These are phyloP conservation scores for Porphyrio hochstetteri DNA, from an alignment of 2,113 vertebrate genomes.

Conservation along the genomic window DNA sequence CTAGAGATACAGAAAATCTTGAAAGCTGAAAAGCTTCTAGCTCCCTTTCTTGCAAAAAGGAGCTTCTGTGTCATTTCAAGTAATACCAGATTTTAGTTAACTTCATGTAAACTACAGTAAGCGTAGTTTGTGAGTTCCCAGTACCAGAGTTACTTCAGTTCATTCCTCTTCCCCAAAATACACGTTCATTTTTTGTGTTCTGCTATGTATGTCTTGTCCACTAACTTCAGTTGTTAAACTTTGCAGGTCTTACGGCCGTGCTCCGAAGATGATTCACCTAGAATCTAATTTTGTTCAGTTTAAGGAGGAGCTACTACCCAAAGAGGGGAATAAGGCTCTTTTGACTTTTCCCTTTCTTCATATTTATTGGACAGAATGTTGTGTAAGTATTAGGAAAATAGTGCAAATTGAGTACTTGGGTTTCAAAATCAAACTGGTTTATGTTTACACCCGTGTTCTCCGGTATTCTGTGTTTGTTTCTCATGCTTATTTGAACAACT, in stretches of 20 bases:
- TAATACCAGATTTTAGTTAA: background rate
- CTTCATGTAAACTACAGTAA: background rate
- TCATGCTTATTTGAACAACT: background rate
- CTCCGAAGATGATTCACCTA: conserved; percentile 99
- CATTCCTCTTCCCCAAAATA: background rate
- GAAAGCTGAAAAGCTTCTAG: background rate
- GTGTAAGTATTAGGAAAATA: conserved; percentile 80
- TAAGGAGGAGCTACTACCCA: conserved; percentile 97
- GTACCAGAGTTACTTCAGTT: background rate
- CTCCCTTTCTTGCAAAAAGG: background rate
- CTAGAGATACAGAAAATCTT: background rate
- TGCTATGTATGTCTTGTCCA: background rate
- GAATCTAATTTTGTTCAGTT: conserved; percentile 99
- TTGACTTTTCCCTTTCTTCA: conserved; percentile 98
- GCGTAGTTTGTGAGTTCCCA: background rate
- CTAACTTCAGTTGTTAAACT: background rate
- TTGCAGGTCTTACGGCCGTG: conserved; percentile 92
- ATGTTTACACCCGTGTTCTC: background rate
- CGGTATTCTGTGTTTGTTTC: background rate
- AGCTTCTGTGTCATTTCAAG: background rate
- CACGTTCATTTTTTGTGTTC: background rate
- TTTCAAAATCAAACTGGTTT: background rate
- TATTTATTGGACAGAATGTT: conserved; percentile 99
- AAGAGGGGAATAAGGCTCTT: conserved; percentile 95
- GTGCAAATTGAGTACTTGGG: background rate